Percentiles rank a stretch among this genome's conserved stretches.
phyloP scores from a whole-genome alignment of 2,888 invertebrate species.

The Cetonia aurata region DNA sequence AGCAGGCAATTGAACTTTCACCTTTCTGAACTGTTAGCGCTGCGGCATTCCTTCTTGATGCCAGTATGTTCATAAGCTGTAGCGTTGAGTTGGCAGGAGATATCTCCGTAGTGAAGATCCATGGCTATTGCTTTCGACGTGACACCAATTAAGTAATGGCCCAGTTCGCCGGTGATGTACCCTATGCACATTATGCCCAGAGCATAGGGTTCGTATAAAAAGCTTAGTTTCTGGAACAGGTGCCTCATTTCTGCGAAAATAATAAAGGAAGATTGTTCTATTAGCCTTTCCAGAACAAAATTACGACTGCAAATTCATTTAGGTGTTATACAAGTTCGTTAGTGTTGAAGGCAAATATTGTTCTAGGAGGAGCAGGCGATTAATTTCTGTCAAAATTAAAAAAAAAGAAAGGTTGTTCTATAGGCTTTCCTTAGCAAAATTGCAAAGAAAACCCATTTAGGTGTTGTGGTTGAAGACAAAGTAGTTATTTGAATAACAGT shows the following conservation, averaged over 20 bases:
- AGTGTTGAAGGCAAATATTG: too few species aligned
- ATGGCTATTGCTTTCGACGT: slow-evolving; percentile 89
- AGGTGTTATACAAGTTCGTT: too few species aligned
- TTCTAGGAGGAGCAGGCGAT: too few species aligned
- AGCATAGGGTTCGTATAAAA: slow-evolving; percentile 84
- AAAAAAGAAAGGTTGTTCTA: too few species aligned
- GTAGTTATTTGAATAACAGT: too few species aligned
- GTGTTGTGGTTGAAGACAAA: too few species aligned
- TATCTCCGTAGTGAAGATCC: slow-evolving; percentile 89
- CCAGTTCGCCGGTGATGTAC: slow-evolving; percentile 88
- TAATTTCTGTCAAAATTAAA: too few species aligned
- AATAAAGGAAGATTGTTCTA: background rate
- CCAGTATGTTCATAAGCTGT: slow-evolving; percentile 69
- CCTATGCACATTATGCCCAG: slow-evolving; percentile 84
- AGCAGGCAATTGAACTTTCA: slow-evolving; percentile 52
- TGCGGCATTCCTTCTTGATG: slow-evolving; percentile 70
- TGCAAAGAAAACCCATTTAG: too few species aligned
- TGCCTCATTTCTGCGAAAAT: slow-evolving; percentile 59
- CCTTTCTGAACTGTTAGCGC: slow-evolving; percentile 69
- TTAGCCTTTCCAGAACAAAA: too few species aligned
- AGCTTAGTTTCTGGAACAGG: slow-evolving; percentile 71
- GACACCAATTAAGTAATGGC: slow-evolving; percentile 90
- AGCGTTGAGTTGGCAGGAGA: slow-evolving; percentile 83
- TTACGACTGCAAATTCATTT: too few species aligned
- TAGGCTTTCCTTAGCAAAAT: too few species aligned